Conservation (phyloP, 2,888 invertebrate species). For the Temnothorax rugatulus region DNA sequence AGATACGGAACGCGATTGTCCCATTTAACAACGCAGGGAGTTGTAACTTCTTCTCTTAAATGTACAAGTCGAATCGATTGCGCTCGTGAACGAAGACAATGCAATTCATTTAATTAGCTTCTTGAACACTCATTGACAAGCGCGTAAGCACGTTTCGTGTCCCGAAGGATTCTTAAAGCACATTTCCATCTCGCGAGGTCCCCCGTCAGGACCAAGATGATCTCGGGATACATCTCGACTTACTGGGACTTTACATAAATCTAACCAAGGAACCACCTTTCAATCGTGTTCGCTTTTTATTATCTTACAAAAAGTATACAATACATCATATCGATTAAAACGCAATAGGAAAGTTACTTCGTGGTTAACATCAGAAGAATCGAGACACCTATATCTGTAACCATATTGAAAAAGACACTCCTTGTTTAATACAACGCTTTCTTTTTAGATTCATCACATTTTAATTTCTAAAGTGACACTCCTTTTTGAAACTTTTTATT, state of each 20-base stretch:
- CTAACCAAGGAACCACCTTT: not conserved
- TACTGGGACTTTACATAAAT: not conserved
- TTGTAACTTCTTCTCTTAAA: conserved; percentile 20
- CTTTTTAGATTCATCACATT: not conserved
- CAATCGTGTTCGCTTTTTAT: conserved; percentile 10
- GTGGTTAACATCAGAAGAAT: conserved; percentile 30
- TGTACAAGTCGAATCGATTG: conserved; percentile 39
- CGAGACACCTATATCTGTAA: not conserved
- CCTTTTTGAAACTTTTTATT: not conserved
- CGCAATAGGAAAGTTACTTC: conserved; percentile 11
- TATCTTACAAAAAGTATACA: conserved; percentile 38
- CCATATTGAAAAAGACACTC: not conserved
- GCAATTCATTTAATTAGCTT: conserved; percentile 25
- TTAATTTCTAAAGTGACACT: not conserved
- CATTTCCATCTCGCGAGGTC: conserved; percentile 18
- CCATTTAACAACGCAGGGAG: conserved; percentile 28
- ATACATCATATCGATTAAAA: conserved; percentile 18
- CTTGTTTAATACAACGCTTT: not conserved
- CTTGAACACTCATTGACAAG: conserved; percentile 38
- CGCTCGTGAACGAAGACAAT: conserved; percentile 21
- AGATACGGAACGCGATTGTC: conserved; percentile 30
- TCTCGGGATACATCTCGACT: not conserved
- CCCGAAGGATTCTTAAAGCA: conserved; percentile 14
- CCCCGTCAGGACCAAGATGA: not conserved
- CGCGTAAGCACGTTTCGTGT: conserved; percentile 27